These are phyloP conservation scores for Synergus laeviventris DNA, from an alignment of 2,888 invertebrate species.

Conservation along the genomic window DNA sequence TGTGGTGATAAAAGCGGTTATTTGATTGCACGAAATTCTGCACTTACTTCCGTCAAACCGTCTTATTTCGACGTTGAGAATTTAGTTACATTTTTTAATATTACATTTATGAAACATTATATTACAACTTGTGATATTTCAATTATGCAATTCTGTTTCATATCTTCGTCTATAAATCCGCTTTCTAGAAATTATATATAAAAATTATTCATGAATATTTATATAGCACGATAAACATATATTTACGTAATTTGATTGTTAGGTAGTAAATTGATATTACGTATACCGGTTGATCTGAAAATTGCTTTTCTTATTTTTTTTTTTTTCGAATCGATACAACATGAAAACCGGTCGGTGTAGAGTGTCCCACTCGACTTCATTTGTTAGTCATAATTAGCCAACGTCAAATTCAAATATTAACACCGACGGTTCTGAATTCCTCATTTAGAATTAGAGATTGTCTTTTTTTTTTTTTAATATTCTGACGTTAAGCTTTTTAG, in stretches of 20 bases:
- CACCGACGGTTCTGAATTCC: background rate
- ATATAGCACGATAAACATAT: background rate
- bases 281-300: constrained; percentile 6
- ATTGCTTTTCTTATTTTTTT: constrained; percentile 20
- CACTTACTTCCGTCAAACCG: background rate
- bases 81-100: background rate
- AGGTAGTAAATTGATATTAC: constrained; percentile 7
- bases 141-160: background rate
- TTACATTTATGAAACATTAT: background rate
- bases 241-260: constrained; percentile 11
- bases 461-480: too few species aligned
- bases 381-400: constrained; percentile 27
- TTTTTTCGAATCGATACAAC: constrained; percentile 13
- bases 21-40: background rate
- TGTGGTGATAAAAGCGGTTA: background rate
- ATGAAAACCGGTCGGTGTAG: constrained; percentile 21
- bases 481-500: too few species aligned
- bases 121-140: background rate
- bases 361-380: constrained; percentile 10
- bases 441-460: background rate
- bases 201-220: constrained; percentile 11
- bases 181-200: constrained; percentile 1
- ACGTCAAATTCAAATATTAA: constrained; percentile 18
- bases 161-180: background rate
- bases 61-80: background rate